phyloP scores from a whole-genome alignment of 2,888 invertebrate species.

The Autographa pulchrina region DNA sequence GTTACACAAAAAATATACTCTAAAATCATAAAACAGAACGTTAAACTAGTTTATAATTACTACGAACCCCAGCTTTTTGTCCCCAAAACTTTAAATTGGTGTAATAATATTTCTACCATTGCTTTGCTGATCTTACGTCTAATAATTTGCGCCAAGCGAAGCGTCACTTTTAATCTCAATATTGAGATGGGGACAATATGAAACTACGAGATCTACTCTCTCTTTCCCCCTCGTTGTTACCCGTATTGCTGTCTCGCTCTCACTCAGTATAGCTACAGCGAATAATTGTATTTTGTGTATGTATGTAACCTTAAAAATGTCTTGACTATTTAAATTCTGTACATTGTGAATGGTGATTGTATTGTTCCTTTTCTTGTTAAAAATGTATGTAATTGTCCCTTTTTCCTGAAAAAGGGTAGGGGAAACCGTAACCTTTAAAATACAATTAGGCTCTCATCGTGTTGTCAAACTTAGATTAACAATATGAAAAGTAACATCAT shows the following conservation, averaged over 20 bases:
- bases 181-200: conserved; percentile 88
- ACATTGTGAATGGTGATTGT: background rate
- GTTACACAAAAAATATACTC: background rate
- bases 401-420: background rate
- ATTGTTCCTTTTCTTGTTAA: background rate
- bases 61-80: conserved; percentile 27
- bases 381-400: background rate
- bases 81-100: conserved; percentile 21
- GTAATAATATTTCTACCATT: conserved; percentile 26
- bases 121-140: conserved; percentile 74
- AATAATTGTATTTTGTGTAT: conserved; percentile 41
- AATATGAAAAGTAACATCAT: too few species aligned
- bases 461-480: too few species aligned
- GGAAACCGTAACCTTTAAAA: too few species aligned
- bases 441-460: too few species aligned
- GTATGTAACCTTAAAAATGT: conserved; percentile 24
- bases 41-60: conserved; percentile 17
- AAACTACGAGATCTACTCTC: conserved; percentile 74
- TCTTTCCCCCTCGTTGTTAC: conserved; percentile 55
- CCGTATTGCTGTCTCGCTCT: conserved; percentile 55
- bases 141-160: conserved; percentile 87
- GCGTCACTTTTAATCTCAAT: conserved; percentile 89
- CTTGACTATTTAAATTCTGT: conserved; percentile 13
- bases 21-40: conserved; percentile 18
- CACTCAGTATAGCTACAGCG: conserved; percentile 32